A percentile compares a stretch with the other conserved stretches of the same genome.
These are phyloP conservation scores for Oxyura jamaicensis DNA, from an alignment of 2,113 vertebrate genomes.

Conservation along the genomic window DNA sequence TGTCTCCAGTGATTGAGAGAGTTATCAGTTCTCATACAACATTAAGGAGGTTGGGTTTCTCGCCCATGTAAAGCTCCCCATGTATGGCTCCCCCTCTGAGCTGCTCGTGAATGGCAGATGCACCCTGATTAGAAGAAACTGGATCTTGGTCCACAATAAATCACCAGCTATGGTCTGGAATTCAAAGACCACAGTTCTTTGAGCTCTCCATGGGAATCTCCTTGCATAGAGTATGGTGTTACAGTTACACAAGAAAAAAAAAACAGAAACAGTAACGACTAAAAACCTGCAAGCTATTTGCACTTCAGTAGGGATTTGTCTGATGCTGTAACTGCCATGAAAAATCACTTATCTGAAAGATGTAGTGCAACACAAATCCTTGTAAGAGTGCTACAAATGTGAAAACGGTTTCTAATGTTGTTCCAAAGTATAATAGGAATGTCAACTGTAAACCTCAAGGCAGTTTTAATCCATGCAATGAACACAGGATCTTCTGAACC, in stretches of 20 bases:
- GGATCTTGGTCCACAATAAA: conserved; percentile 53
- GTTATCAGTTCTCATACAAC: neutral
- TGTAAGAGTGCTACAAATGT: neutral
- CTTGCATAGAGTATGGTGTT: neutral
- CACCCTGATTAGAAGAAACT: conserved; percentile 39
- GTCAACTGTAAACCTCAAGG: conserved; percentile 20
- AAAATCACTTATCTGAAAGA: neutral
- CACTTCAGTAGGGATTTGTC: neutral
- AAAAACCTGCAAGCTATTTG: neutral
- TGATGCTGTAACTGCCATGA: neutral
- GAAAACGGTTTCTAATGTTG: neutral
- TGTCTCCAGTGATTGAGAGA: conserved; percentile 29
- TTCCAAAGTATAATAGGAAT: conserved; percentile 34
- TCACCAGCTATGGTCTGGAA: conserved; percentile 10
- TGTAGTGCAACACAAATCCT: conserved; percentile 18
- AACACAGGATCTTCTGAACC: conserved; percentile 1
- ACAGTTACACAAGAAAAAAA: neutral
- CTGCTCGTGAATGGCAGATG: conserved; percentile 28
- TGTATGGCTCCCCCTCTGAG: conserved; percentile 30
- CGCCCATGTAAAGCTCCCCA: neutral
- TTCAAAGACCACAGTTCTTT: neutral
- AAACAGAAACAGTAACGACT: neutral
- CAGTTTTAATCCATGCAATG: neutral
- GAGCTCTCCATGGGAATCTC: conserved; percentile 8
- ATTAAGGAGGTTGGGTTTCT: conserved; percentile 5